These are phyloP conservation scores for Hemichromis elongatus DNA, from an alignment of 2,113 vertebrate genomes.

Conservation along the genomic window DNA sequence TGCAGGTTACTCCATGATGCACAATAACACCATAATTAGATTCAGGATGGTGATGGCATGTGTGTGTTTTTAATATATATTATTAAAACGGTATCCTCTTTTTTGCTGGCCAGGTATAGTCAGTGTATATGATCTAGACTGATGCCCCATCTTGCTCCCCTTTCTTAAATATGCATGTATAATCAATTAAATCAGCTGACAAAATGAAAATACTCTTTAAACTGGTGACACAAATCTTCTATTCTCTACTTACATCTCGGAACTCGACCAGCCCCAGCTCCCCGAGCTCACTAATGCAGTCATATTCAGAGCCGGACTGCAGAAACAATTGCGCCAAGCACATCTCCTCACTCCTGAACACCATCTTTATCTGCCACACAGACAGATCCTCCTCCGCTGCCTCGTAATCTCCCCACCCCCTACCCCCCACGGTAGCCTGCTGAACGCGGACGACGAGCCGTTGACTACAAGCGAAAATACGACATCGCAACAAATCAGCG, in stretches of 20 bases:
- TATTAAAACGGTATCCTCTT: neutral
- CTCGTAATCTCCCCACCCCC: neutral
- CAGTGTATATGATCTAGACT: neutral
- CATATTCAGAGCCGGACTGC: slow-evolving; percentile 93
- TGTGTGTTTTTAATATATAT: neutral
- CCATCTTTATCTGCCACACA: slow-evolving; percentile 74
- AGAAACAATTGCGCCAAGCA: slow-evolving; percentile 96
- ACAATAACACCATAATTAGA: neutral
- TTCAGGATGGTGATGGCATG: neutral
- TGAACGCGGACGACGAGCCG: slow-evolving; percentile 1
- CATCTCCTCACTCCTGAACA: slow-evolving; percentile 92
- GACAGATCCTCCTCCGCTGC: neutral
- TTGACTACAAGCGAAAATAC: neutral
- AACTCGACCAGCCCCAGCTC: slow-evolving; percentile 95
- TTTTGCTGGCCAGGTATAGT: neutral
- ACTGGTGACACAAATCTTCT: neutral
- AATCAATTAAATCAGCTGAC: neutral
- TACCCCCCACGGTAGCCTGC: neutral
- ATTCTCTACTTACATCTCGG: slow-evolving; percentile 87
- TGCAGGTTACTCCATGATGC: neutral
- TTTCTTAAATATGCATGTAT: neutral
- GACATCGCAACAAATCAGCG: slow-evolving; percentile 3
- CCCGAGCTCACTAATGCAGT: slow-evolving; percentile 94
- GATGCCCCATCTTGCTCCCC: neutral
- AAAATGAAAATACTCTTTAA: neutral